Base-by-base conservation (phyloP, 2,888 invertebrate genomes). In the Watsonalla cultraria region DNA sequence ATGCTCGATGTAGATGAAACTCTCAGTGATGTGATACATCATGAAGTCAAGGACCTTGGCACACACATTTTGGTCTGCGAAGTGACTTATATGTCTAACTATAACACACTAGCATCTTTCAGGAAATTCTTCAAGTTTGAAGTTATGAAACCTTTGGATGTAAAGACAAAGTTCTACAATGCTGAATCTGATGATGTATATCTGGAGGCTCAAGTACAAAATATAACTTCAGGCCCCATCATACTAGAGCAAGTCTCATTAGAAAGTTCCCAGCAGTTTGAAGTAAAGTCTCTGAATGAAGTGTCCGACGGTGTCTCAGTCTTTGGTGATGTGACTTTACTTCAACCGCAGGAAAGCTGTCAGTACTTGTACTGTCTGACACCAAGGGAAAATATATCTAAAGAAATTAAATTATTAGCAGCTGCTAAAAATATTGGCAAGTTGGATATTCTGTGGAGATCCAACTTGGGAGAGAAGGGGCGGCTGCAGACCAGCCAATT, bases 21-120 rank as follows among this genome's bases (percentile, higher is more conserved):
- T 9, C 92, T 98, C 13, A 98, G 98, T 87, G 96, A 98, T 87
- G 97, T 99, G 42, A 98, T 99, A 74, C 96, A 98, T 76, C 98
- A 99, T 89, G 99, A 99, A 93, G 98, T 99, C n/a, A 99, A 99
- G 86, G 99, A 99, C 90, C 95, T 98, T 66, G 99, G 99, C 46
- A 97, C 98, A 48, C 99, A 99, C 79, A 98, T 99, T 77, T 90
- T 99, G 65, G 98, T 99, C 2, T 99, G 99, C 89, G 98, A 99
- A 86, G 98, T 99, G 2, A 96, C 95, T 62, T 99, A 99, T 80
- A 93, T 93, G 74, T 95, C 95, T 39, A 93, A 94, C 51, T 92
- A 93, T 57, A 94, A 94, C 54, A 94, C 96, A 64, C 91, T 94
- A 39, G 94, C 96, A 78, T 96, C 96, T 60, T 97, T 99, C 76